Base-by-base conservation (phyloP, 2,888 invertebrate species). In the Lasioglossum malachurum region DNA sequence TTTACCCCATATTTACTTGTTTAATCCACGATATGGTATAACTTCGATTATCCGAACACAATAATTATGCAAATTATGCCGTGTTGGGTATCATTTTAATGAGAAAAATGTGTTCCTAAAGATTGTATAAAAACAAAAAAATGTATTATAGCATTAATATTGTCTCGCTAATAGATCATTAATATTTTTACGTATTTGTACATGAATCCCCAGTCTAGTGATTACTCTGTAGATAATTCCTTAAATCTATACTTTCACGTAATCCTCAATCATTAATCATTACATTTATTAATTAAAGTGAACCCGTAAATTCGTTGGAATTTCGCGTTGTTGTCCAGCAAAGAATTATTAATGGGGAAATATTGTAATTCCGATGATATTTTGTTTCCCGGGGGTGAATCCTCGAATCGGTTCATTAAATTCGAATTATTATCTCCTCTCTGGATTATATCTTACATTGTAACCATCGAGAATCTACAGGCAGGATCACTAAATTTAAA, bases 401-500 rank as follows among this genome's bases (percentile, higher is more conserved):
- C 35, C 35, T 67, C 23, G 67, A 31, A n/a, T n/a, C 53, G 27
- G 27, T 67, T 35, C 67, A 60, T 60, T 64, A 75, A 75, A 27
- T 73, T 46, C 14, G 60, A 75, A 75, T 75, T 41, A 53, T 27
- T 19, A 31, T 46, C 38, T 73, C n/a, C 14, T 46, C n/a, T 27
- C 72, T n/a, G 44, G 31, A 67, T 67, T 67, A 35, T 67, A 35
- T 35, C 35, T 67, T 67, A 19, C 67, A 23, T 19, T 35, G 19
- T 19, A 35, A 67, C 35, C 67, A 67, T 35, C 67, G 67, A 31
- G 67, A 35, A 67, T 67, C 67, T 35, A 67, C 67, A 67, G 35
- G 19, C 35, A 19, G 35, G 67, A 67, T 67, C 67, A 35, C 67
- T 67, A 23, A 67, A 67, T 67, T 67, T 67, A 67, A 67, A 35